phyloP scores from a whole-genome alignment of 2,113 vertebrate species.

The Cinclus cinclus region DNA sequence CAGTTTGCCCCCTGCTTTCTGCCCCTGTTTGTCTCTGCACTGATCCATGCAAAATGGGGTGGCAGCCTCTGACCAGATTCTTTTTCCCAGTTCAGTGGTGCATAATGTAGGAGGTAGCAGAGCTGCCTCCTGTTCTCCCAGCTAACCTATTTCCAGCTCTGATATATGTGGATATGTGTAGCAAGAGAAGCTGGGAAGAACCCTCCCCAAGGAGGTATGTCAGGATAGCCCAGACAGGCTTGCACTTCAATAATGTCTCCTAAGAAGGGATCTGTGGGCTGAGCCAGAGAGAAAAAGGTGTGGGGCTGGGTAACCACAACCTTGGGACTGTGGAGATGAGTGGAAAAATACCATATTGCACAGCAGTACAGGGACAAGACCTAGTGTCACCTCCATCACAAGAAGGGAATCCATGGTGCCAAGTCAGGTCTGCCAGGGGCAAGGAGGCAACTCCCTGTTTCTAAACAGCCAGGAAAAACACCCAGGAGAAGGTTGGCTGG shows the following conservation, averaged over 20 bases:
- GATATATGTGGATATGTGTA: not conserved
- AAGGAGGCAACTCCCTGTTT: not conserved
- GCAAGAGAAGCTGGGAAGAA: not conserved
- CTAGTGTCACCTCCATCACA: fast-evolving
- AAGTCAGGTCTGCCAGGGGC: not conserved
- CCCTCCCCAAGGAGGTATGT: not conserved
- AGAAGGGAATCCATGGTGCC: not conserved
- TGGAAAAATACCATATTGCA: not conserved
- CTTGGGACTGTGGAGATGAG: not conserved
- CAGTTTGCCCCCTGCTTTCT: not conserved
- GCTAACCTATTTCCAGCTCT: not conserved
- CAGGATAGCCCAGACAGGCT: not conserved
- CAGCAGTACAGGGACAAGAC: not conserved
- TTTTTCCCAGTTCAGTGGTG: not conserved
- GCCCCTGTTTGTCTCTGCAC: not conserved
- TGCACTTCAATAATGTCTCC: not conserved
- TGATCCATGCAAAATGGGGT: not conserved
- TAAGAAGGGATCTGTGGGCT: not conserved
- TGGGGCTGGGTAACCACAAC: fast-evolving
- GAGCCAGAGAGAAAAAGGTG: not conserved
- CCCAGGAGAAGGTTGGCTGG: not conserved
- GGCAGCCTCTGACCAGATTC: not conserved
- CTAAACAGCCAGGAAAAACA: not conserved
- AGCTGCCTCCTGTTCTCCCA: not conserved
- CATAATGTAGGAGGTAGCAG: not conserved